A percentile compares a stretch with the other conserved stretches of the same genome.
Conservation (phyloP, 2,113 vertebrate species). For the Sinocyclocheilus anophthalmus region DNA sequence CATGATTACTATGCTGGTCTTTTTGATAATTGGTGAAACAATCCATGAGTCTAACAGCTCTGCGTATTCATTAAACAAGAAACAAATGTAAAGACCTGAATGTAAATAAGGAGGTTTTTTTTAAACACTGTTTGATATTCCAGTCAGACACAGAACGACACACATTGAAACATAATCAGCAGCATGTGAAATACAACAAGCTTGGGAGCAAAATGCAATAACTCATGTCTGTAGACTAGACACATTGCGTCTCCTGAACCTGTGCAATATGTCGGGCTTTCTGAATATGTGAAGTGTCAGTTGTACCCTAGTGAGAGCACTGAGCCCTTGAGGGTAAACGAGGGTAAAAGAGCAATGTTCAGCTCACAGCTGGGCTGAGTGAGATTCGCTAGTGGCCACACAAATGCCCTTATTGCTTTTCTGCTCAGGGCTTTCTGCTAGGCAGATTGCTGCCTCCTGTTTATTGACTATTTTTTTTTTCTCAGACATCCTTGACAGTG, state of each 20-base stretch:
- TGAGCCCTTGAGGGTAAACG: not conserved
- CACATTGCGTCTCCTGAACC: conserved; percentile 1
- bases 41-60: not conserved
- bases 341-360: not conserved
- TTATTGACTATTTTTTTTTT: conserved; percentile 26
- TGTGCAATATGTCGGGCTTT: not conserved
- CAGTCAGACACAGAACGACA: conserved; percentile 11
- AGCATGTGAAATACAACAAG: conserved; percentile 8
- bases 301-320: not conserved
- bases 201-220: not conserved
- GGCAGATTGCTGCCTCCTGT: conserved; percentile 6
- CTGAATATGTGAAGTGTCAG: not conserved
- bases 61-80: not conserved
- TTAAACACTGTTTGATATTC: not conserved
- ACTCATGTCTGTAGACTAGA: not conserved
- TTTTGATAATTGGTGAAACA: not conserved
- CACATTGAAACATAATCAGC: not conserved
- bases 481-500: conserved; percentile 46
- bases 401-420: not conserved
- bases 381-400: not conserved
- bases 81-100: conserved; percentile 8
- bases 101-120: conserved; percentile 15
- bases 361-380: not conserved
- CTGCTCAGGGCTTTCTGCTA: not conserved
- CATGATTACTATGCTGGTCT: not conserved